Evolutionary conservation across 2,888 invertebrate genomes (phyloP).

Genomic region (Drosophila kuntzei): DNA sequence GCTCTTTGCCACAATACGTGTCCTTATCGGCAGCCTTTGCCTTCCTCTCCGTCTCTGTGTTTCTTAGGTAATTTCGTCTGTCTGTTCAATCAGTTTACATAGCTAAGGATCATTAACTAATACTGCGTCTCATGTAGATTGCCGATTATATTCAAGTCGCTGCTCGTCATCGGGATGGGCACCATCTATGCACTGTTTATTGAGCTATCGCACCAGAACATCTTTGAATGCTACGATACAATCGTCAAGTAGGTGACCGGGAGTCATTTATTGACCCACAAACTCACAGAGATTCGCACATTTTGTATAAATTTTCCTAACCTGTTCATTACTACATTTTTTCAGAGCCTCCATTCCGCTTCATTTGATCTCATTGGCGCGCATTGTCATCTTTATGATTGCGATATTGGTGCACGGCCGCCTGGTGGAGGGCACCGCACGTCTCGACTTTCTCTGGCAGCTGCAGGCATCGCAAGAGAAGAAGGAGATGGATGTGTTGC

Average conservation of each 20-base stretch:
- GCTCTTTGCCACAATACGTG: constrained; percentile 94
- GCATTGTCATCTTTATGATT: constrained; percentile 92
- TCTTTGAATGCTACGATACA: constrained; percentile 93
- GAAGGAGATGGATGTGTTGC: constrained; percentile 96
- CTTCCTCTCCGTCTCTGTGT: constrained; percentile 93
- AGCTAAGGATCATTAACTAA: neutral
- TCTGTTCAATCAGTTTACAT: neutral
- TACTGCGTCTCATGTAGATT: constrained; percentile 85
- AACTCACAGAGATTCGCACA: neutral
- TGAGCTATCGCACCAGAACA: constrained; percentile 91
- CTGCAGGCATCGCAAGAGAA: constrained; percentile 95
- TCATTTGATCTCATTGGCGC: constrained; percentile 91
- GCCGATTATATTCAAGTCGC: constrained; percentile 93
- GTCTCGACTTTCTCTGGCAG: constrained; percentile 93
- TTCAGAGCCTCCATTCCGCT: constrained; percentile 90
- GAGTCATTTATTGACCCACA: constrained; percentile 17
- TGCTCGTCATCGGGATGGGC: constrained; percentile 91
- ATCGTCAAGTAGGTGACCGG: constrained; percentile 89
- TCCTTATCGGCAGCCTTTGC: constrained; percentile 93
- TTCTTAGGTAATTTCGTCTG: constrained; percentile 87
- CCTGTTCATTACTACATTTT: constrained; percentile 13
- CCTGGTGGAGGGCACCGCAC: constrained; percentile 95
- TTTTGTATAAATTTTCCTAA: neutral
- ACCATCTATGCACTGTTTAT: constrained; percentile 92
- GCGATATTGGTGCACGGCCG: constrained; percentile 94